Percentiles rank a stretch among this genome's conserved stretches.
Conservation (phyloP, 2,113 vertebrate genomes). For the Cairina moschata region DNA sequence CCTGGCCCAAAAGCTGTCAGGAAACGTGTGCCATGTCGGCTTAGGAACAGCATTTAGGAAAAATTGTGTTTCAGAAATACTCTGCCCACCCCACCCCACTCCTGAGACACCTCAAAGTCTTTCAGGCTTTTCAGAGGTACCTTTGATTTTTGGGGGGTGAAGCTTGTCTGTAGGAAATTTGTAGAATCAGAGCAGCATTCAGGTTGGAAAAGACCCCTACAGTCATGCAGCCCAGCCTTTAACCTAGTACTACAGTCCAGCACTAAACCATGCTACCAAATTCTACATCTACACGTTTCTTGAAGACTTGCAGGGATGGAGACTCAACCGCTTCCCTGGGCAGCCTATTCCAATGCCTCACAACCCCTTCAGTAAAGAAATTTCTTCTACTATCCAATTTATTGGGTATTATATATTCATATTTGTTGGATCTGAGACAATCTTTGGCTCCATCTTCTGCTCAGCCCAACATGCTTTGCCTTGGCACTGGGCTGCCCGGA, state of each 20-base stretch:
- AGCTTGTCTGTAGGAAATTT: not conserved
- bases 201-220: too few species aligned
- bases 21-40: not conserved
- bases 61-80: not conserved
- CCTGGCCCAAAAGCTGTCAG: not conserved
- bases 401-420: too few species aligned
- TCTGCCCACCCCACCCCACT: accelerated
- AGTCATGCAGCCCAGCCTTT: too few species aligned
- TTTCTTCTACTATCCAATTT: too few species aligned
- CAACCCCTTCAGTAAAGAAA: too few species aligned
- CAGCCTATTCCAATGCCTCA: too few species aligned
- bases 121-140: not conserved
- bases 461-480: not conserved
- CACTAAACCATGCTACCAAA: too few species aligned
- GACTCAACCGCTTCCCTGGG: too few species aligned
- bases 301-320: too few species aligned
- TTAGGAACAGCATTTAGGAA: not conserved
- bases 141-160: not conserved
- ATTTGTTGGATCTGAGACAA: not conserved
- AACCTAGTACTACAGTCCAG: too few species aligned
- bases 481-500: not conserved
- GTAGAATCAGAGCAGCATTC: too few species aligned
- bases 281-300: too few species aligned
- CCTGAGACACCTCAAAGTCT: not conserved
- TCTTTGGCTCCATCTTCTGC: not conserved